phyloP scores from a whole-genome alignment of 2,888 invertebrate genomes.

The Entomobrya multifasciata region DNA sequence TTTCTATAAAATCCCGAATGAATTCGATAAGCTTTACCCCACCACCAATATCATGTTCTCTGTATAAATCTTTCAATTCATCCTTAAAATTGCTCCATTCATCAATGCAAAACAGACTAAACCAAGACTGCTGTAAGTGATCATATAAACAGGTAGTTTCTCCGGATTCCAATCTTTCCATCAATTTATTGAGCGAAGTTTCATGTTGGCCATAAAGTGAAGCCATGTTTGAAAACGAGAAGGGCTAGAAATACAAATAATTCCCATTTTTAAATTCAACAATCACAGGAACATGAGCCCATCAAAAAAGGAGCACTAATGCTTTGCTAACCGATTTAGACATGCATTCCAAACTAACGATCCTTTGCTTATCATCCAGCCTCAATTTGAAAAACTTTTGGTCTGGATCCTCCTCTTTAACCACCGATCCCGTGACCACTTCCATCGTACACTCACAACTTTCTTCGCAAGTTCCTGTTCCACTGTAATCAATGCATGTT shows the following conservation, averaged over 20 bases:
- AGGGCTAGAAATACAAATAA: constrained; percentile 81
- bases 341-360: constrained; percentile 82
- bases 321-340: constrained; percentile 80
- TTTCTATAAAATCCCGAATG: constrained; percentile 72
- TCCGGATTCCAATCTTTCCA: constrained; percentile 84
- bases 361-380: constrained; percentile 67
- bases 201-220: constrained; percentile 89
- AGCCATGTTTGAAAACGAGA: constrained; percentile 84
- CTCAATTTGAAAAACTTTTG: constrained; percentile 76
- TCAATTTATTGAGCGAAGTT: constrained; percentile 86
- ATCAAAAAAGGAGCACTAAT: too few species aligned
- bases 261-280: too few species aligned
- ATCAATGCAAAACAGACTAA: constrained; percentile 85
- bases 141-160: constrained; percentile 86
- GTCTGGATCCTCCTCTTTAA: constrained; percentile 61
- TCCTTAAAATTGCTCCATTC: constrained; percentile 82
- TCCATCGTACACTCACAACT: constrained; percentile 73
- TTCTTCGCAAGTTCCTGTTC: constrained; percentile 58
- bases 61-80: constrained; percentile 69
- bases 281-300: too few species aligned
- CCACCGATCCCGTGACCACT: constrained; percentile 75
- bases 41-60: constrained; percentile 58
- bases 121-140: constrained; percentile 87
- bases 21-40: constrained; percentile 70
- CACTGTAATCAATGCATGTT: constrained; percentile 59